Percentiles rank a stretch among this genome's conserved stretches.
phyloP scores from a whole-genome alignment of 2,888 invertebrate species.

The Deroplatys truncata region DNA sequence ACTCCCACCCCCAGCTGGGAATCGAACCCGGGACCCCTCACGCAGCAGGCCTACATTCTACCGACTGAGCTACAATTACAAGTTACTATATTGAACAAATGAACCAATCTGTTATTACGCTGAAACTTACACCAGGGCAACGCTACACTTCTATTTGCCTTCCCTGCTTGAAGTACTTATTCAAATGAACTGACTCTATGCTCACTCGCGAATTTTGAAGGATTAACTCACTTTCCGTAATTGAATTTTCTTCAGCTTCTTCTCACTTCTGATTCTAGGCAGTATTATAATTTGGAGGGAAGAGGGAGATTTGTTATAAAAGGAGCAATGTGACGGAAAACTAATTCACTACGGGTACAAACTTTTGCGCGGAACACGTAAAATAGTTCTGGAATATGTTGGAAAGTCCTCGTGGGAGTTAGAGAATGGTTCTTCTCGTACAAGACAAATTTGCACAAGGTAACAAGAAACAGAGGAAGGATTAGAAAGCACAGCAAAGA shows the following conservation, averaged over 20 bases:
- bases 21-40: too few relatives aligned
- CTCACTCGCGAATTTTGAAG: not conserved
- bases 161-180: not conserved
- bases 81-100: not conserved
- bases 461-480: not conserved
- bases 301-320: not conserved
- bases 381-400: not conserved
- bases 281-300: not conserved
- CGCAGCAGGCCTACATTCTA: too few relatives aligned
- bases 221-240: not conserved
- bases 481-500: not conserved
- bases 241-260: not conserved
- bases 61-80: too few relatives aligned
- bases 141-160: not conserved
- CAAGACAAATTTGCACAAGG: not conserved
- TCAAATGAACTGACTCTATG: not conserved
- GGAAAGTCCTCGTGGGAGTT: not conserved
- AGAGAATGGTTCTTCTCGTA: not conserved
- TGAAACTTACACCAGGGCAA: too few relatives aligned
- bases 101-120: not conserved
- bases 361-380: not conserved
- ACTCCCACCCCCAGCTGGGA: too few relatives aligned
- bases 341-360: not conserved
- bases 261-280: not conserved
- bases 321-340: not conserved